Evolutionary conservation across 2,797 vertebrate species (phyloP), one percentile per base, ranked within the genome.

Genomic region (Anguilla marmorata): DNA sequence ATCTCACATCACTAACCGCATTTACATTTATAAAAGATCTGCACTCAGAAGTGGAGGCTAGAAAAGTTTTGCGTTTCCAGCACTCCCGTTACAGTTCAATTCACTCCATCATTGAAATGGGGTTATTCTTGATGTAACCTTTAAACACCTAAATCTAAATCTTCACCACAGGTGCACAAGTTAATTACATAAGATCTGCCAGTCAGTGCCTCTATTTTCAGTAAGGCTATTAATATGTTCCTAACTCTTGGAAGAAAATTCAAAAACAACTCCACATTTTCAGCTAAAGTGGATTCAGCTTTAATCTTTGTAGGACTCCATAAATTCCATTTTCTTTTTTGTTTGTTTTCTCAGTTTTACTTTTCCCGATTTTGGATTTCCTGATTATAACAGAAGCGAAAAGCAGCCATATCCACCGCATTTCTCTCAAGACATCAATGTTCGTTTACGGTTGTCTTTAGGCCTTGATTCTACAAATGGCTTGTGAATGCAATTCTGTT

Each of bases 251-350:
- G 74, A 3, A 76, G 74, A 12, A 37, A 76, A 41, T 76, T 41
- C 69, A 72, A 76, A 76, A 76, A 76, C 30, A 76, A 76, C 74
- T 41, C 27, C 30, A 76, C 6, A 19, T 76, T 37, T 76, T 76
- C 14, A 16, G 33, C 1, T 19, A 11, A 76, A 76, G 19, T 33
- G 69, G 37, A 41, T n/a, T 76, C 3, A 14, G 5, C 33, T 76
- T 41, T 76, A 41, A 76, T 76, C 19, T 41, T 33, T 74, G 69
- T 30, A 24, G 24, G 24, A n/a, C 24, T 54, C 56, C 3, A 58
- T 58, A 21, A 21, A 58, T 56, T 56, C 11, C 1, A 56, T 58
- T 19, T 58, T 19, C 14, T 58, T 58, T 19, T 58, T 21, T 16
- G 0, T 58, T 58, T 58, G 56, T 16, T 58, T 58, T 58, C 56